Evolutionary conservation across 2,888 invertebrate species (phyloP).

Genomic region (Pteria penguin): DNA sequence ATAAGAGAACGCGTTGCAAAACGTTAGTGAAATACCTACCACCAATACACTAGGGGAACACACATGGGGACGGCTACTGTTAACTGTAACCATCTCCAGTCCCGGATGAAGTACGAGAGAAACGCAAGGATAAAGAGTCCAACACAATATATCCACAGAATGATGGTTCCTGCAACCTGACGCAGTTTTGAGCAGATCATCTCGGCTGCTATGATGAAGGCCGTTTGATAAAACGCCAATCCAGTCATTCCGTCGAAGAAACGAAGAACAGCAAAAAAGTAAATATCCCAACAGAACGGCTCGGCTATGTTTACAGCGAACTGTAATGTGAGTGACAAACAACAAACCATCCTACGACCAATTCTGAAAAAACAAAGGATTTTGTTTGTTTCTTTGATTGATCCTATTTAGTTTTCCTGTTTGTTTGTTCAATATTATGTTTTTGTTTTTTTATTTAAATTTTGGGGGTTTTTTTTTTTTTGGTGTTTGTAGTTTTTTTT

Average conservation of each 20-base stretch:
- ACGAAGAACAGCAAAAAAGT: not conserved
- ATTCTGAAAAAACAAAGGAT: slow-evolving; percentile 6
- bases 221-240: not conserved
- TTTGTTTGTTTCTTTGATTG: too few species aligned
- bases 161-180: not conserved
- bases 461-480: too few species aligned
- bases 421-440: too few species aligned
- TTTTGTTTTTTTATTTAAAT: too few species aligned
- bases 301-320: slow-evolving; percentile 15
- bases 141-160: slow-evolving; percentile 5
- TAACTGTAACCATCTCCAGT: too few species aligned
- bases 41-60: slow-evolving; percentile 1
- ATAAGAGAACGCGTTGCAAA: too few species aligned
- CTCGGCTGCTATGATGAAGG: slow-evolving; percentile 23
- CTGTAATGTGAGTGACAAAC: not conserved
- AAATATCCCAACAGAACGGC: slow-evolving; percentile 4
- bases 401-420: too few species aligned
- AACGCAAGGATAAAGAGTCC: slow-evolving; percentile 13
- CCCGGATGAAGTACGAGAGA: slow-evolving; percentile 22
- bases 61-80: slow-evolving; percentile 18
- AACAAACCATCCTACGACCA: too few species aligned
- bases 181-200: slow-evolving; percentile 13
- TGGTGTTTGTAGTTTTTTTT: too few species aligned
- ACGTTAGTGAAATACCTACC: too few species aligned
- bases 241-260: slow-evolving; percentile 21